Base-by-base conservation (phyloP, 1,140 invertebrate species). In the Triops longicaudatus region DNA sequence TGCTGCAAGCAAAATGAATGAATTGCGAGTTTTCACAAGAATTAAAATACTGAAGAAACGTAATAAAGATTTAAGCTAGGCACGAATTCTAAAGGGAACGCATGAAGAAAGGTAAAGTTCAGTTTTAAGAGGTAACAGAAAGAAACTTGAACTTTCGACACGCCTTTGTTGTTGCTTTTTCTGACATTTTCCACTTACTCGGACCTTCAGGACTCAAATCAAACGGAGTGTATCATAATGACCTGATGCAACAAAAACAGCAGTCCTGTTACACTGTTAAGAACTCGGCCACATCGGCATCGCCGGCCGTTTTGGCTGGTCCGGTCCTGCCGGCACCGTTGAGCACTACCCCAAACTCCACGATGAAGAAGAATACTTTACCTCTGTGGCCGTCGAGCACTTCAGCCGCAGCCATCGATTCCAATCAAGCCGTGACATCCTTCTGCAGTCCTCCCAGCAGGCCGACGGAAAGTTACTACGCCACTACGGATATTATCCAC, bases 401-500 rank as follows among this genome's bases (percentile, higher is more conserved):
- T 76, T 17, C 50, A 63, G 73, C 72, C 72, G 72, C 31, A 31
- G 37, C 76, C 76, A 72, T 72, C 76, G 73, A 75, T 22, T 42
- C 73, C 11, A 50, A 75, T 11, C 50, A 44, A 5, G 73, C 43
- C 27, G 27, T 44, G 41, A 41, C 43, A 14, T n/a, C 26, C 31
- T 77, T 73, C 31, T 50, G 27, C 42, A 28, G 42, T 26, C 26
- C 28, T 74, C 22, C 27, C 26, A 44, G 63, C 72, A 79, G 43
- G 12, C 76, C 72, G 26, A 71, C 76, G 3, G 89, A 91, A 81
- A 89, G 87, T 80, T 90, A 90, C 82, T 90, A 91, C 80, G 89
- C 89, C 1, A 89, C 89, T n/a, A 90, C 89, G 0, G 89, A 91
- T 81, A 90, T 91, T 81, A 86, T 90, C 78, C 90, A 90, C 83